A percentile compares a stretch with the other conserved stretches of the same genome.
Evolutionary conservation across 2,888 invertebrate genomes (phyloP).

Genomic region (Platyscelio sp.): DNA sequence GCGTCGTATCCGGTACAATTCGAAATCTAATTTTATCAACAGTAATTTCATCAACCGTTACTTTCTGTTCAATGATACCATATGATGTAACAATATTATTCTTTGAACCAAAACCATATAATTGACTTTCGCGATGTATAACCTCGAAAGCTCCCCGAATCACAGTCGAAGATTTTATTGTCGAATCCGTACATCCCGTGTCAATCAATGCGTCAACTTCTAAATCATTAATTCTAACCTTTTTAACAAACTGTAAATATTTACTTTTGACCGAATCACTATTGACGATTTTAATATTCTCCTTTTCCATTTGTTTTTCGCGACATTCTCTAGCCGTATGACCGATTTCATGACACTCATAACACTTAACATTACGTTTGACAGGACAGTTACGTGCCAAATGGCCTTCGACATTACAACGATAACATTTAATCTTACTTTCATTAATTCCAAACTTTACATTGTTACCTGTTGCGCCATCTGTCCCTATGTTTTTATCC

Average conservation of each 20-base stretch:
- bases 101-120: slow-evolving; percentile 5
- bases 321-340: slow-evolving; percentile 23
- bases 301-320: neutral
- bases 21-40: slow-evolving; percentile 49
- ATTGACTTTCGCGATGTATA: neutral
- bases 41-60: neutral
- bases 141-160: neutral
- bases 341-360: slow-evolving; percentile 1
- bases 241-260: slow-evolving; percentile 16
- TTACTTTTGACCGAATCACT: neutral
- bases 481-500: neutral
- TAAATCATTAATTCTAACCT: neutral
- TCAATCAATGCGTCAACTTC: slow-evolving; percentile 12
- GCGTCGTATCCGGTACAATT: slow-evolving; percentile 29
- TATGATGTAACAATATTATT: slow-evolving; percentile 44
- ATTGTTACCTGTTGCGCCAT: slow-evolving; percentile 27
- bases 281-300: neutral
- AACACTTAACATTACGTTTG: slow-evolving; percentile 32
- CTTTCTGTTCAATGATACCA: slow-evolving; percentile 34
- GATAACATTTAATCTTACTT: slow-evolving; percentile 13
- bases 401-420: slow-evolving; percentile 12
- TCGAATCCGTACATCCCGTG: slow-evolving; percentile 20
- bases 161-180: slow-evolving; percentile 6
- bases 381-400: slow-evolving; percentile 18
- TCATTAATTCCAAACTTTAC: neutral